Conservation (phyloP, 2,113 vertebrate genomes). For the Menidia beryllina region DNA sequence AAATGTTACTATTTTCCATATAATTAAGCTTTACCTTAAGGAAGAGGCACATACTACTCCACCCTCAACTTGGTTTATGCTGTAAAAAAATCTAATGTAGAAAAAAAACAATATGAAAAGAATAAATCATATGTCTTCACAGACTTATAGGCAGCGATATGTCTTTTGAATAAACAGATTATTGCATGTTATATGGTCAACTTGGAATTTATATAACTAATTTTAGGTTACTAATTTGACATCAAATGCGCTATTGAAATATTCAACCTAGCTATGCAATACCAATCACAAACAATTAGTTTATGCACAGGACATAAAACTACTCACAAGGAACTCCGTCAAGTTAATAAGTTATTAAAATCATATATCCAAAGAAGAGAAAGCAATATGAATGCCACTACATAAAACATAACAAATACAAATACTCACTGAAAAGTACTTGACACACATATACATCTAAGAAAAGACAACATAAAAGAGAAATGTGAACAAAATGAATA, state of each 20-base stretch:
- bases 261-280: constrained; percentile 33
- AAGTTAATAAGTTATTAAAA: constrained; percentile 52
- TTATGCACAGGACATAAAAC: constrained; percentile 42
- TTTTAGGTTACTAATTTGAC: constrained; percentile 11
- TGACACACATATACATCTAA: constrained; percentile 34
- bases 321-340: constrained; percentile 32
- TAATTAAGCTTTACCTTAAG: background rate
- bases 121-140: constrained; percentile 43
- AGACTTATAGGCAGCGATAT: constrained; percentile 37
- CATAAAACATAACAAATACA: constrained; percentile 40
- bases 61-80: constrained; percentile 41
- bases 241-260: constrained; percentile 26
- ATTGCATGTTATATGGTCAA: constrained; percentile 55
- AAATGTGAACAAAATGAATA: constrained; percentile 35
- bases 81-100: constrained; percentile 35
- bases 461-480: constrained; percentile 28
- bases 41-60: constrained; percentile 3
- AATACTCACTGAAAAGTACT: constrained; percentile 35
- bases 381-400: constrained; percentile 31
- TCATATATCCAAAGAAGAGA: constrained; percentile 39
- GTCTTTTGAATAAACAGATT: constrained; percentile 59
- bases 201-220: constrained; percentile 37
- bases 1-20: constrained; percentile 36
- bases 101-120: background rate
- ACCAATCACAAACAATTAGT: constrained; percentile 19